A percentile compares a stretch with the other conserved stretches of the same genome.
Conservation (phyloP, 2,113 vertebrate species). For the Melanerpes aurifrons region DNA sequence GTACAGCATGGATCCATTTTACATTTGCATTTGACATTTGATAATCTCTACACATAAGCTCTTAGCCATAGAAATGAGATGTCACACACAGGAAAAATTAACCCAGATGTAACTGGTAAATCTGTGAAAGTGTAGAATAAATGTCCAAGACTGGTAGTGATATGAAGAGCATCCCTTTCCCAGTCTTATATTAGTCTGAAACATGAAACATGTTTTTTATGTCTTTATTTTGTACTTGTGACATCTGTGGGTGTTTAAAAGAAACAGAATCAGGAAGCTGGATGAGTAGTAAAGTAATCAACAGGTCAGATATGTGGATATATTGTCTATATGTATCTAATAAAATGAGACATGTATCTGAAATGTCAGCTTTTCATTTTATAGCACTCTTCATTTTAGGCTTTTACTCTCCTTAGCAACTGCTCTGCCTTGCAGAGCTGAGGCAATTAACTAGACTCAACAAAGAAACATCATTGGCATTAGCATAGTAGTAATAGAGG, state of each 20-base stretch:
- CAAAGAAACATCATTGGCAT: not conserved
- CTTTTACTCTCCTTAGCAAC: not conserved
- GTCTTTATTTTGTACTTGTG: constrained; percentile 32
- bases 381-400: not conserved
- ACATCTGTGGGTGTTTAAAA: not conserved
- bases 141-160: constrained; percentile 12
- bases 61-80: constrained; percentile 70
- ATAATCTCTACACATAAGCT: constrained; percentile 75
- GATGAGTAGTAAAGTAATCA: not conserved
- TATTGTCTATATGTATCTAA: not conserved
- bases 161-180: constrained; percentile 52
- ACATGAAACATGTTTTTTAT: constrained; percentile 32
- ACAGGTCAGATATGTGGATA: not conserved
- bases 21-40: constrained; percentile 85
- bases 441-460: not conserved
- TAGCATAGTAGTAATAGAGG: not conserved
- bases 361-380: not conserved
- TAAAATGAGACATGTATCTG: not conserved
- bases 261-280: not conserved
- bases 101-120: constrained; percentile 59
- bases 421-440: not conserved
- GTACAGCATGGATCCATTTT: constrained; percentile 70
- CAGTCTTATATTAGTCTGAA: constrained; percentile 5
- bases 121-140: constrained; percentile 57
- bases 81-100: constrained; percentile 74